Conservation (phyloP, 2,113 vertebrate species). For the Rhinoptilus africanus region DNA sequence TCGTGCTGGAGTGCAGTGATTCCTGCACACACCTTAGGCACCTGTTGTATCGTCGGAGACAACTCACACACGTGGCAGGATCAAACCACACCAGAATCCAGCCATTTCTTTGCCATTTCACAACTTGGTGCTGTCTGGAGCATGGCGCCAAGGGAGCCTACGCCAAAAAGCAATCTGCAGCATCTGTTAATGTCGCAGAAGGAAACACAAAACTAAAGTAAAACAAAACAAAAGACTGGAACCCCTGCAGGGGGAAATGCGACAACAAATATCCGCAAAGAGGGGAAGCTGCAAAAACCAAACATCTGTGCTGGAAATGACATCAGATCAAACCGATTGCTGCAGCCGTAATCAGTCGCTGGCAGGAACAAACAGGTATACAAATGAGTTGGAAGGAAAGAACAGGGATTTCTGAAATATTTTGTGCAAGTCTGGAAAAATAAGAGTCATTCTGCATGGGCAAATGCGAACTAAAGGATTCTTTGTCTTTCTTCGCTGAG, state of each 20-base stretch:
- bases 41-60: background rate
- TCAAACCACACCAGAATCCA: background rate
- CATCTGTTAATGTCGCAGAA: background rate
- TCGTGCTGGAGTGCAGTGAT: background rate
- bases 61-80: background rate
- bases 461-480: background rate
- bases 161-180: background rate
- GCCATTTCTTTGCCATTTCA: background rate
- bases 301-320: constrained; percentile 26
- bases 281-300: background rate
- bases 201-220: background rate
- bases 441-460: background rate
- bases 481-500: background rate
- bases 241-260: background rate
- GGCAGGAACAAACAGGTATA: background rate
- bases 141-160: background rate
- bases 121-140: background rate
- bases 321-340: background rate
- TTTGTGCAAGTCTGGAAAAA: background rate
- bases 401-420: background rate
- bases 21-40: background rate
- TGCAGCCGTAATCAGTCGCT: background rate
- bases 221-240: background rate
- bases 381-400: background rate
- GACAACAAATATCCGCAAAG: background rate